phyloP scores from a whole-genome alignment of 2,888 invertebrate species.

The Drosophila setosimentum region DNA sequence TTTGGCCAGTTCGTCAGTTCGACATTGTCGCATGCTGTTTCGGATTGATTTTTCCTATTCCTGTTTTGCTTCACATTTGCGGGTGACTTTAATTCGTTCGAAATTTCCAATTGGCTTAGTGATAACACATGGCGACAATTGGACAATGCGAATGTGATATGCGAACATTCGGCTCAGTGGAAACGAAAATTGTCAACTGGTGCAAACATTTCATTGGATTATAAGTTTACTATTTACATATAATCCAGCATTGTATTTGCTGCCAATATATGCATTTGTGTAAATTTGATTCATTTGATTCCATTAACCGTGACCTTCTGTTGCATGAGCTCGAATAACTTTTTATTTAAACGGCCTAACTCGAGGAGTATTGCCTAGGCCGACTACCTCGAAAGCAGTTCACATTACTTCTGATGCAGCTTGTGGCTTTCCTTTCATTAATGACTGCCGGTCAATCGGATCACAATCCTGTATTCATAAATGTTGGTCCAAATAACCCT shows the following conservation, averaged over 20 bases:
- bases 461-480: not conserved
- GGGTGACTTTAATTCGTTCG: conserved; percentile 51
- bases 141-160: conserved; percentile 79
- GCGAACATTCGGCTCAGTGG: conserved; percentile 74
- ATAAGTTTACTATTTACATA: conserved; percentile 28
- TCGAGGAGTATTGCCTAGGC: not conserved
- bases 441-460: not conserved
- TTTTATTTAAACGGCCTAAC: not conserved
- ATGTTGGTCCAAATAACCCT: not conserved
- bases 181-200: conserved; percentile 76
- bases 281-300: not conserved
- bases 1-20: not conserved
- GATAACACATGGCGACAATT: conserved; percentile 78
- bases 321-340: not conserved
- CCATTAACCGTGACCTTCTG: not conserved
- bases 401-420: not conserved
- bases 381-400: not conserved
- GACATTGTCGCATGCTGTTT: conserved; percentile 20
- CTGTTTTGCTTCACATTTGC: conserved; percentile 49
- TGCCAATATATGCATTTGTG: not conserved
- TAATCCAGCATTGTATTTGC: not conserved
- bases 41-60: conserved; percentile 51
- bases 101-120: conserved; percentile 66
- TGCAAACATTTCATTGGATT: conserved; percentile 62
- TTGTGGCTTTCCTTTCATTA: not conserved